Evolutionary conservation across 2,113 vertebrate species (phyloP).

Genomic region (Phasianus colchicus): DNA sequence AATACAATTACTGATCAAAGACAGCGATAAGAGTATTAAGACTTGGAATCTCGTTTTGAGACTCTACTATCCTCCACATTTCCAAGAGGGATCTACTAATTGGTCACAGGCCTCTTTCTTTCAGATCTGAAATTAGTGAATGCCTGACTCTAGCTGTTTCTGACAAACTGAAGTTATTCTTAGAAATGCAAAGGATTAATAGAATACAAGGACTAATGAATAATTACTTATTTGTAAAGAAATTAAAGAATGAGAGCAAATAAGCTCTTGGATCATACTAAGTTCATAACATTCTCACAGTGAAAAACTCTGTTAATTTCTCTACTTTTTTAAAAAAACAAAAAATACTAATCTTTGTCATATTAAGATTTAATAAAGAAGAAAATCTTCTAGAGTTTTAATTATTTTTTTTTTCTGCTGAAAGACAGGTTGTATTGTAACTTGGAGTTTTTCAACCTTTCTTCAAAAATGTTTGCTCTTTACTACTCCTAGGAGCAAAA

Average conservation of each 20-base stretch:
- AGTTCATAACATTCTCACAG: background rate
- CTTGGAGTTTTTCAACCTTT: background rate
- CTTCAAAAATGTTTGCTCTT: background rate
- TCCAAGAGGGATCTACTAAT: background rate
- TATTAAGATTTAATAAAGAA: conserved; percentile 23
- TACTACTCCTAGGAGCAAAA: background rate
- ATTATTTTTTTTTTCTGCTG: background rate
- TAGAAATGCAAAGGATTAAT: background rate
- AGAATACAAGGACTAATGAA: background rate
- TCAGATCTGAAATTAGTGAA: background rate
- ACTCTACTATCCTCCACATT: background rate
- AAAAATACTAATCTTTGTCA: background rate
- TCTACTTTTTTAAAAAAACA: background rate
- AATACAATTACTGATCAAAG: background rate
- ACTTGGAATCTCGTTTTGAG: background rate
- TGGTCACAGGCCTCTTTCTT: background rate
- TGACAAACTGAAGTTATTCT: background rate
- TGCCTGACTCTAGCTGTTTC: background rate
- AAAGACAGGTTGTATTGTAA: background rate
- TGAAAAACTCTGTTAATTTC: conserved; percentile 46
- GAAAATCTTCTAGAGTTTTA: background rate
- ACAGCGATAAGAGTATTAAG: background rate
- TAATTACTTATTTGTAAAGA: conserved; percentile 11
- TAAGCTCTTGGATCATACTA: background rate
- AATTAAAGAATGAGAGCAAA: conserved; percentile 1